phyloP scores from a whole-genome alignment of 92 coral and sea anemone species.

The Scolanthus callimorphus region DNA sequence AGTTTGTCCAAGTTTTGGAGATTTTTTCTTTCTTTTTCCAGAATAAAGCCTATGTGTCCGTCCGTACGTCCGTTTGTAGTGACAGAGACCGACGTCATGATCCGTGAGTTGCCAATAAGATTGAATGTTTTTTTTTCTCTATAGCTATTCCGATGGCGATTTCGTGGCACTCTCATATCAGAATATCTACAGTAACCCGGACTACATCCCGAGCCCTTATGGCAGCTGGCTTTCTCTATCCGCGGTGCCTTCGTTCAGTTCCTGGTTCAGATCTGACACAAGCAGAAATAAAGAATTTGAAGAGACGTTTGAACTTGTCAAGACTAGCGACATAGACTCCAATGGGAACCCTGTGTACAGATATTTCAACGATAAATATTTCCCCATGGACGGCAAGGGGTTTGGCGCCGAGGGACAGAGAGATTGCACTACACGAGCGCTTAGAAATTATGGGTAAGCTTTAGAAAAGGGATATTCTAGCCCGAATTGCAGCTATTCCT shows the following conservation, averaged over 20 bases:
- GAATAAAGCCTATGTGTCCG: no score
- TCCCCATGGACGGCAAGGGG: slow-evolving; percentile 95
- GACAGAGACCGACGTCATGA: no score
- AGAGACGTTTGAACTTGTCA: slow-evolving; percentile 52
- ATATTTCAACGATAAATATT: slow-evolving; percentile 60
- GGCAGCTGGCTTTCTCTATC: slow-evolving; percentile 89
- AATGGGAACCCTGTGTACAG: slow-evolving; percentile 65
- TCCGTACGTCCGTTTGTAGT: no score
- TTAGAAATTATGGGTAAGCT: slow-evolving; percentile 92
- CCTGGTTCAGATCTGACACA: slow-evolving; percentile 71
- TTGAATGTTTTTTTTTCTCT: neutral
- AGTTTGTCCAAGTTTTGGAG: no score
- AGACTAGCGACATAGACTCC: slow-evolving; percentile 56
- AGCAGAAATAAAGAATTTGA: slow-evolving; percentile 53
- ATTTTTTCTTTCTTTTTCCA: no score
- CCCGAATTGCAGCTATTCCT: no score
- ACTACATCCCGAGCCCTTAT: slow-evolving; percentile 80
- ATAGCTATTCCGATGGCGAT: slow-evolving; percentile 72
- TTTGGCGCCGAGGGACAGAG: slow-evolving; percentile 95
- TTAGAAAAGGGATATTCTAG: no score
- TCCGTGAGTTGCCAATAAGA: no score
- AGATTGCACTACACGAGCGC: slow-evolving; percentile 86
- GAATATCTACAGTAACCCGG: slow-evolving; percentile 46
- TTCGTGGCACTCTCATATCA: slow-evolving; percentile 66
- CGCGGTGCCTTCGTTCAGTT: slow-evolving; percentile 53